Evolutionary conservation across 2,888 invertebrate genomes (phyloP).

Genomic region (Volucella bombylans): DNA sequence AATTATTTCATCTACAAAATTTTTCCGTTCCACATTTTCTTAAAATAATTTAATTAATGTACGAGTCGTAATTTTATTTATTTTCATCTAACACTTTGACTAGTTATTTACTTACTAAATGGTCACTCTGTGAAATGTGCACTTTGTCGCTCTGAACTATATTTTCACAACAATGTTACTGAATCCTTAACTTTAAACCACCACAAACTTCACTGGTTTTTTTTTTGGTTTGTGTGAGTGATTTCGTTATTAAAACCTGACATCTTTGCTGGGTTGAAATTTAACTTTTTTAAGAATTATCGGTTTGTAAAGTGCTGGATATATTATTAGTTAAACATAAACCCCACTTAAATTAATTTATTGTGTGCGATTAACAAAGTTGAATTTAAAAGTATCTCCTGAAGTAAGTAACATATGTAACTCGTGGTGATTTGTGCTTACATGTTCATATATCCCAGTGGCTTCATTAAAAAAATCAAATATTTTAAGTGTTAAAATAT

Average conservation of each 20-base stretch:
- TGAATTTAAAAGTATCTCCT: constrained; percentile 26
- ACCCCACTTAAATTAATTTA: constrained; percentile 18
- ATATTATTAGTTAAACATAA: constrained; percentile 49
- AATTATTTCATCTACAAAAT: too few relatives aligned
- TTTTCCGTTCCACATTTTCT: too few relatives aligned
- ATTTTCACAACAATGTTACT: not conserved
- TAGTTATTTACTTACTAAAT: too few relatives aligned
- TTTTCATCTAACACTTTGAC: too few relatives aligned
- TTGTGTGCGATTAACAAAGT: constrained; percentile 45
- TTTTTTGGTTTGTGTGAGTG: constrained; percentile 62
- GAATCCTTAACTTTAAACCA: constrained; percentile 25
- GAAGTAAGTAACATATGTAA: constrained; percentile 12
- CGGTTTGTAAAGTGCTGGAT: constrained; percentile 61
- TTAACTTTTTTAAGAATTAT: constrained; percentile 64
- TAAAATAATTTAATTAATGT: too few relatives aligned
- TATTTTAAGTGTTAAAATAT: not conserved
- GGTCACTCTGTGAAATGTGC: too few relatives aligned
- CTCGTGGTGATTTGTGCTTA: constrained; percentile 54
- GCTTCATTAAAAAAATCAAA: constrained; percentile 2
- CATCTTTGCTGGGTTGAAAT: constrained; percentile 64
- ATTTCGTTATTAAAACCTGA: constrained; percentile 68
- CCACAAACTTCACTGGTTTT: constrained; percentile 22
- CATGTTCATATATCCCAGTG: constrained; percentile 37
- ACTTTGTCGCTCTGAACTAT: too few relatives aligned
- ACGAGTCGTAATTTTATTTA: fast-evolving